Percentiles rank a stretch among this genome's conserved stretches.
Evolutionary conservation across 2,888 invertebrate genomes (phyloP).

Genomic region (Oscheius sp.): DNA sequence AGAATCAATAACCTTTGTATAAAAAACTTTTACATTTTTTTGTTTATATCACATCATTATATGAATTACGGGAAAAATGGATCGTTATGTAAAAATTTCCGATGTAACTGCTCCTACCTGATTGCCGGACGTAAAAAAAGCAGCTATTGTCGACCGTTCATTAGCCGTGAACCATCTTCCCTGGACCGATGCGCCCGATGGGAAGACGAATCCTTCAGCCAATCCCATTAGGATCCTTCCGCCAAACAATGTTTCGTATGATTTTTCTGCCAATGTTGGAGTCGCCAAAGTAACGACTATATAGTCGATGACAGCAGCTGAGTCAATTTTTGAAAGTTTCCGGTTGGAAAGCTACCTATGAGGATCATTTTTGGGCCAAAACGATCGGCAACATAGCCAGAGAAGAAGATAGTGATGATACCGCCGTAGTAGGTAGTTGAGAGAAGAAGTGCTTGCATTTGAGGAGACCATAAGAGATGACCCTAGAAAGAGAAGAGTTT

Average conservation of each 20-base stretch:
- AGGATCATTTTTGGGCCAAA: constrained; percentile 59
- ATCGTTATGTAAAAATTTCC: too few species aligned
- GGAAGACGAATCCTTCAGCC: constrained; percentile 59
- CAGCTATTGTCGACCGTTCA: constrained; percentile 54
- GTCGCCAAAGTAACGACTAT: constrained; percentile 41
- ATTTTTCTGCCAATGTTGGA: constrained; percentile 49
- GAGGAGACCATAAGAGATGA: constrained; percentile 50
- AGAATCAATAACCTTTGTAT: too few species aligned
- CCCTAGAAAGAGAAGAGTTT: constrained; percentile 38
- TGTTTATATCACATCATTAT: too few species aligned
- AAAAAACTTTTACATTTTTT: too few species aligned
- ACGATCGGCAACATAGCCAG: constrained; percentile 56
- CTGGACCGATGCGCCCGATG: constrained; percentile 43
- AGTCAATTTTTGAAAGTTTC: too few species aligned
- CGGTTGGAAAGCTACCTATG: constrained; percentile 27
- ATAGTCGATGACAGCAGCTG: constrained; percentile 39
- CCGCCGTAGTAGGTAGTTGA: constrained; percentile 60
- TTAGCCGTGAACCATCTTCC: constrained; percentile 58
- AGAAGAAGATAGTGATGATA: constrained; percentile 48
- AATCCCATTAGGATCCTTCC: constrained; percentile 59
- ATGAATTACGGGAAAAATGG: too few species aligned
- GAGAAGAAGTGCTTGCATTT: constrained; percentile 55
- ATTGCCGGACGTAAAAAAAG: constrained; percentile 62
- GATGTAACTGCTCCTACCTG: too few species aligned
- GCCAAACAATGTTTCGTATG: constrained; percentile 48